These are phyloP conservation scores for Macrocentrus cingulum DNA, from an alignment of 1,140 invertebrate species.

Conservation along the genomic window DNA sequence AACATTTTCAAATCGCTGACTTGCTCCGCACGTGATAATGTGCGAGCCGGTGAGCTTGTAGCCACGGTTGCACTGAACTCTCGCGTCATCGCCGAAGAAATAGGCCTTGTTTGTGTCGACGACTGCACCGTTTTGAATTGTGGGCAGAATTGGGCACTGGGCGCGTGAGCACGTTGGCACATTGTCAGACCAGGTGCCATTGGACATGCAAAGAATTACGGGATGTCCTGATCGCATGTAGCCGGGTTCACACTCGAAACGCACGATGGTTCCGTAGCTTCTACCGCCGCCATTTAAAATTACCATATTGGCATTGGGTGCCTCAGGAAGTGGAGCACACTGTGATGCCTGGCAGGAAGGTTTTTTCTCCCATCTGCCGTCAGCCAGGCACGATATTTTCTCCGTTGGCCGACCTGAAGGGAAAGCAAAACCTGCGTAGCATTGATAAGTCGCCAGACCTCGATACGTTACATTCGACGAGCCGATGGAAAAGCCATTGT, in stretches of 20 bases:
- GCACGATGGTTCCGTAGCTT: conserved; percentile 92
- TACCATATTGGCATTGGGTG: conserved; percentile 83
- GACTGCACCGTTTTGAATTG: conserved; percentile 82
- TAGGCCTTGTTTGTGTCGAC: conserved; percentile 75
- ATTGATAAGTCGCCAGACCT: conserved; percentile 92
- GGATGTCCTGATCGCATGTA: conserved; percentile 86
- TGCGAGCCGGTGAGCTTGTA: conserved; percentile 84
- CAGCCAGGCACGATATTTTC: conserved; percentile 83
- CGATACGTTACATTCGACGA: conserved; percentile 93
- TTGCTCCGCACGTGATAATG: conserved; percentile 83
- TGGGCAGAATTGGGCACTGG: conserved; percentile 79
- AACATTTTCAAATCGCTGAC: conserved; percentile 81
- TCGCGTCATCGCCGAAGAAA: conserved; percentile 86
- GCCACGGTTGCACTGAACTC: conserved; percentile 90
- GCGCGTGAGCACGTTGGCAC: conserved; percentile 85
- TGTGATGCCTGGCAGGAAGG: conserved; percentile 92
- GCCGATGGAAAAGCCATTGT: conserved; percentile 94
- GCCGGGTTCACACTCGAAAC: conserved; percentile 92
- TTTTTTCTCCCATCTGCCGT: conserved; percentile 88
- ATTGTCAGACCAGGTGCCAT: conserved; percentile 93
- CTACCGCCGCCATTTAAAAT: conserved; percentile 90
- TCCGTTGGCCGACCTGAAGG: conserved; percentile 84
- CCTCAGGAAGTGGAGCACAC: conserved; percentile 86
- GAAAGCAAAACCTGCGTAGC: conserved; percentile 95
- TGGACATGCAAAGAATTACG: conserved; percentile 91